A percentile compares a stretch with the other conserved stretches of the same genome.
Conservation (phyloP, 1,140 invertebrate species). For the Brachionus koreanus region DNA sequence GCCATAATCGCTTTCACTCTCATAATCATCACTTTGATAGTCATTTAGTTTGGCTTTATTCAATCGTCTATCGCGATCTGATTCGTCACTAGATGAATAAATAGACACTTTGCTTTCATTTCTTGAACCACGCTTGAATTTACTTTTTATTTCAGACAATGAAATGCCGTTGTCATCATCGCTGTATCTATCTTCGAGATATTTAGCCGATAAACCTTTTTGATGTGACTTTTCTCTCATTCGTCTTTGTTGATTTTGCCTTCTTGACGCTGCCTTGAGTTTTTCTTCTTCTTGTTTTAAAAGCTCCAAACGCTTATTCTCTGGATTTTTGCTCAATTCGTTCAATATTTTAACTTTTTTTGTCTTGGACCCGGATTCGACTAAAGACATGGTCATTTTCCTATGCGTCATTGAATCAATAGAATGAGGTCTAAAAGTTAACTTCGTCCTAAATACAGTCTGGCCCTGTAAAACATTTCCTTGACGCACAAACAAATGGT, state of each 20-base stretch:
- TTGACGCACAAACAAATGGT: conserved; percentile 44
- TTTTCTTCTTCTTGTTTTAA: conserved; percentile 44
- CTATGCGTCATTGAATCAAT: conserved; percentile 40
- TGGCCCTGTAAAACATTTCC: conserved; percentile 23
- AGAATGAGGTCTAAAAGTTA: conserved; percentile 43
- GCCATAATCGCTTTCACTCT: conserved; percentile 15
- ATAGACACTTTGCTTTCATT: conserved; percentile 33
- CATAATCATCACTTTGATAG: conserved; percentile 26
- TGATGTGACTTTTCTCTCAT: conserved; percentile 32
- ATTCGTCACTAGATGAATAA: conserved; percentile 13
- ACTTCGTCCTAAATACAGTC: conserved; percentile 38
- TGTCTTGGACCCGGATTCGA: background rate
- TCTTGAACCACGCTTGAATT: conserved; percentile 16
- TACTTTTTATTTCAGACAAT: conserved; percentile 26
- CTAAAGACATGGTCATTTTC: conserved; percentile 41
- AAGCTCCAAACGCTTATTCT: background rate
- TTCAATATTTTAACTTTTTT: conserved; percentile 39
- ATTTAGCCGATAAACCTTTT: conserved; percentile 25
- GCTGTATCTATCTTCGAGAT: conserved; percentile 38
- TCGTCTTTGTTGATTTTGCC: conserved; percentile 40
- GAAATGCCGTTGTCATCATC: conserved; percentile 43
- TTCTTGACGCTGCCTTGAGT: conserved; percentile 4
- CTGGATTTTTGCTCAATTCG: background rate
- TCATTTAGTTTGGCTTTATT: conserved; percentile 20
- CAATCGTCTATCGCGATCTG: conserved; percentile 21